These are phyloP conservation scores for Drosophila antonietae DNA, from an alignment of 2,888 invertebrate species.

Conservation along the genomic window DNA sequence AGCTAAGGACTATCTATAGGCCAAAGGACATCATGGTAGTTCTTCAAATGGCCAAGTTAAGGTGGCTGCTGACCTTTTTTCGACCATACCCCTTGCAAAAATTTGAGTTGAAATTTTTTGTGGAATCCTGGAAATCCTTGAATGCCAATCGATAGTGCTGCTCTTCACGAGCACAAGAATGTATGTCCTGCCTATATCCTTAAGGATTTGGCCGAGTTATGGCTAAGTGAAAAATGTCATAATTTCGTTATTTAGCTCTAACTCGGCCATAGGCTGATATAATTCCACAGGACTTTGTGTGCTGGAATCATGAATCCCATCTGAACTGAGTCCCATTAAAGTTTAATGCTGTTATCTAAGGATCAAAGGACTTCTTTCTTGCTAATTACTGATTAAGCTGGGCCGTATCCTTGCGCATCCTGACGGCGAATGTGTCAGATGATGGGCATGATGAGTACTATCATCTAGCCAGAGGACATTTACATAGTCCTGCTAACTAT, in stretches of 20 bases:
- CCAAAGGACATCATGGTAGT: neutral
- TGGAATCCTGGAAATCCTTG: constrained; percentile 1
- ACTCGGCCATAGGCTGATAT: neutral
- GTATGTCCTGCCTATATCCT: neutral
- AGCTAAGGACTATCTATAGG: neutral
- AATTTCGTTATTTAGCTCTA: neutral
- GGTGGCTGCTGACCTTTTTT: neutral
- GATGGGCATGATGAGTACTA: neutral
- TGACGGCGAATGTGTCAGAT: neutral
- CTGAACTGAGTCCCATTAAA: neutral
- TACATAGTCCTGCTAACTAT: neutral
- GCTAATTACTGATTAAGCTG: neutral
- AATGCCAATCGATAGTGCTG: neutral
- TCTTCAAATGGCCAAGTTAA: constrained; percentile 5
- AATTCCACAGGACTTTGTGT: neutral
- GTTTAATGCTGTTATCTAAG: neutral
- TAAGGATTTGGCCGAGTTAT: neutral
- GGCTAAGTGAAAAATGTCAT: neutral
- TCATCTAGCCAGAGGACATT: neutral
- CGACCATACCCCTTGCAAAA: constrained; percentile 1
- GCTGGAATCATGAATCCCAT: neutral
- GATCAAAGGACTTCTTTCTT: neutral
- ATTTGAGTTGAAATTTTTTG: neutral
- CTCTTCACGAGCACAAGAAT: neutral
- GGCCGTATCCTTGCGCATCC: neutral